Base-by-base conservation (phyloP, 2,797 vertebrate species). In the Sphenodon punctatus region DNA sequence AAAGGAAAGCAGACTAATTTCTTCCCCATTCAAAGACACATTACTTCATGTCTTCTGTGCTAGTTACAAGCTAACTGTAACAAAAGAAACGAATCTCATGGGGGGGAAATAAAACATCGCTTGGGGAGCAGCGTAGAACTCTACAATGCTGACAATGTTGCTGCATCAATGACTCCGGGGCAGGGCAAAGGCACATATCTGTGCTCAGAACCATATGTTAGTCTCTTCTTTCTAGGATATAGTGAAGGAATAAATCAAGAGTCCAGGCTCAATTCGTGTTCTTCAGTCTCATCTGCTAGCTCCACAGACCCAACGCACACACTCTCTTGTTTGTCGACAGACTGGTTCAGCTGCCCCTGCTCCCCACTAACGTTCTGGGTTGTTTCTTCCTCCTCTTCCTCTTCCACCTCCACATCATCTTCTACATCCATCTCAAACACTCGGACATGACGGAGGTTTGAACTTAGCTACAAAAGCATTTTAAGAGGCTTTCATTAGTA, bases 361-460 rank as follows among this genome's bases (percentile, higher is more conserved):
- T 97, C 96, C 32, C 91, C 87, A 30, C 94, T 95, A 84, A 95
- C 94, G 42, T 95, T 94, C 49, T 96, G 95, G 0, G 95, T 96
- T n/a, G 75, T 46, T 14, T 91, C 94, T 61, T 96, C 95, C 8
- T 97, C 96, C 2, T 98, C 98, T 5, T 95, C 96, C 76, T 97
- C 97, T 30, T 98, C 97, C 1, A 96, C 97, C 58, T 99, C 98
- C 81, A 97, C 97, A n/a, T 99, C 99, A 46, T 99, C 99, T 86
- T 99, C 98, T 8, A 98, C 97, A 51, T 99, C 99, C 99, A 99
- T 99, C 93, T 99, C 99, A 93, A 98, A 99, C 45, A 99, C 97
- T 48, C 99, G 95, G 48, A 99, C 95, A 0, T 99, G 98, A 68
- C 98, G 97, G 59, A 99, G 96, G 89, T 99, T 99, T 16, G 97